Evolutionary conservation across 2,888 invertebrate species (phyloP).

Genomic region (Rhynchonema sp.): DNA sequence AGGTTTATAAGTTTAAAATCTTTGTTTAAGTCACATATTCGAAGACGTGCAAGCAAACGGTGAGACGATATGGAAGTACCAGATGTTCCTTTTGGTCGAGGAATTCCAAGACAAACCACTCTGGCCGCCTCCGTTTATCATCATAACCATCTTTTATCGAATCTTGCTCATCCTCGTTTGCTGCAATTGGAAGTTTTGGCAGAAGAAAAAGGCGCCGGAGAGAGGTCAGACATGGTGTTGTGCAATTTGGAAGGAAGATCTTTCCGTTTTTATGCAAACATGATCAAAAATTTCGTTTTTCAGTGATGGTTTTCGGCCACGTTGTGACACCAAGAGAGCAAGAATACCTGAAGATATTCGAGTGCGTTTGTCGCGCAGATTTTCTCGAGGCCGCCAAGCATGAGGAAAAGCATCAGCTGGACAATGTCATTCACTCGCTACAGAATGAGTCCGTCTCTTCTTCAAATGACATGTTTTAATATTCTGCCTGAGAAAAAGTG

Average conservation of each 20-base stretch:
- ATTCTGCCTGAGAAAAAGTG: too few relatives aligned
- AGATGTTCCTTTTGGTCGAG: conserved; percentile 30
- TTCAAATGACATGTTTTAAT: too few relatives aligned
- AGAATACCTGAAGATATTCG: not conserved
- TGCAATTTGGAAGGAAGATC: too few relatives aligned
- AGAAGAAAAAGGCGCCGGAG: too few relatives aligned
- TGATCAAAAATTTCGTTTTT: not conserved
- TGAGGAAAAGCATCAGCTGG: not conserved
- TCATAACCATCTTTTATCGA: not conserved
- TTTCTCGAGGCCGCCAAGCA: not conserved
- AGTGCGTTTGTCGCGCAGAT: not conserved
- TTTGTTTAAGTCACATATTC: conserved; percentile 32
- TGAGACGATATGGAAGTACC: conserved; percentile 32
- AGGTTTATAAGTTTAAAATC: too few relatives aligned
- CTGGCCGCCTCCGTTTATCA: conserved; percentile 29
- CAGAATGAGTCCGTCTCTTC: not conserved
- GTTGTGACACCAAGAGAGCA: not conserved
- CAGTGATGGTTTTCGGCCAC: not conserved
- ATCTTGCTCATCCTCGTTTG: not conserved
- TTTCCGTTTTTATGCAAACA: too few relatives aligned
- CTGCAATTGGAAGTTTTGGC: not conserved
- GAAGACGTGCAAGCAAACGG: conserved; percentile 31
- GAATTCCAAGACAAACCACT: conserved; percentile 29
- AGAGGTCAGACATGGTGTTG: too few relatives aligned
- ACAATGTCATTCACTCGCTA: not conserved